phyloP scores from a whole-genome alignment of 2,113 vertebrate genomes.

The Oostethus manadensis region DNA sequence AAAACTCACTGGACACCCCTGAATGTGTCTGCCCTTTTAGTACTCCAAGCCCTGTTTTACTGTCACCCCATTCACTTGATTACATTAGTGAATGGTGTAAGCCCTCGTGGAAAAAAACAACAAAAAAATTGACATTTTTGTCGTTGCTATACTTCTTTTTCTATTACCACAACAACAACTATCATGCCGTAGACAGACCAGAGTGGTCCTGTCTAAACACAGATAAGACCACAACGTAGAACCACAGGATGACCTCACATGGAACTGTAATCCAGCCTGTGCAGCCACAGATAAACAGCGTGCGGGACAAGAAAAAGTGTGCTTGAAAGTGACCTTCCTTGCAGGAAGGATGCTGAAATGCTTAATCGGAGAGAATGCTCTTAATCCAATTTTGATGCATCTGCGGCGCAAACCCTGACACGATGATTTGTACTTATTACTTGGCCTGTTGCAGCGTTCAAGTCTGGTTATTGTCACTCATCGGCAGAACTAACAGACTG shows the following conservation, averaged over 20 bases:
- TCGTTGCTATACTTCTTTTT: background rate
- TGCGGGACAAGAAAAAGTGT: slow-evolving; percentile 6
- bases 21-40: too few relatives aligned
- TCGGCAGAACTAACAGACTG: slow-evolving; percentile 1
- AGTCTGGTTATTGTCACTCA: slow-evolving; percentile 2
- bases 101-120: too few relatives aligned
- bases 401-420: slow-evolving; percentile 24
- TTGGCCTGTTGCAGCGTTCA: slow-evolving; percentile 9
- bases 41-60: too few relatives aligned
- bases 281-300: slow-evolving; percentile 28
- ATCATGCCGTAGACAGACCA: background rate
- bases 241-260: slow-evolving; percentile 17
- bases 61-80: too few relatives aligned
- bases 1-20: too few relatives aligned
- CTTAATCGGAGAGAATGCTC: slow-evolving; percentile 46
- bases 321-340: slow-evolving; percentile 8
- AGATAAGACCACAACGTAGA: slow-evolving; percentile 17
- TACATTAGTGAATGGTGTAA: too few relatives aligned
- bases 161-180: background rate
- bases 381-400: slow-evolving; percentile 55
- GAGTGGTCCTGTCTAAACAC: slow-evolving; percentile 13
- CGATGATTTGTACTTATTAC: slow-evolving; percentile 17
- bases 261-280: slow-evolving; percentile 32
- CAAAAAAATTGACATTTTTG: background rate
- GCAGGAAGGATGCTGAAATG: slow-evolving; percentile 32